A percentile compares a stretch with the other conserved stretches of the same genome.
These are phyloP conservation scores for Motacilla tschutschensis DNA, from an alignment of 2,113 vertebrate species.

Conservation along the genomic window DNA sequence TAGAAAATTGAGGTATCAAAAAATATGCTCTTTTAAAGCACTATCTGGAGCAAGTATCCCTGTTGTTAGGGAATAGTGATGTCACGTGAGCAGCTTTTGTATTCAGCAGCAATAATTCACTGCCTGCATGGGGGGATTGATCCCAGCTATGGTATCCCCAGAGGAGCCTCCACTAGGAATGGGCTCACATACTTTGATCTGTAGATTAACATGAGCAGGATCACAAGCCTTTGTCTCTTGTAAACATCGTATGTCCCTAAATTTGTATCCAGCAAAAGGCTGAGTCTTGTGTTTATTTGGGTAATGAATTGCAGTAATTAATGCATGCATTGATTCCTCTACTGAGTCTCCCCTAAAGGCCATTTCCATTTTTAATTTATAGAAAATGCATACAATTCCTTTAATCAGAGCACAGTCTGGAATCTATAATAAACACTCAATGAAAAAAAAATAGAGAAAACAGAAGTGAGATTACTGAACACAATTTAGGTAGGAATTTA, in stretches of 20 bases:
- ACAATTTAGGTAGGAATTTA: constrained; percentile 2
- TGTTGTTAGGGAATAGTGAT: constrained; percentile 74
- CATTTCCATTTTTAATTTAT: constrained; percentile 95
- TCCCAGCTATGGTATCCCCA: constrained; percentile 84
- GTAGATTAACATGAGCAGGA: constrained; percentile 88
- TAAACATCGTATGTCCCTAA: constrained; percentile 79
- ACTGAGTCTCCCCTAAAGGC: constrained; percentile 87
- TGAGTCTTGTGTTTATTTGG: constrained; percentile 91
- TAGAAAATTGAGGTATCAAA: constrained; percentile 71
- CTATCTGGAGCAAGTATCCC: constrained; percentile 69
- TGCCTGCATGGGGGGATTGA: constrained; percentile 82
- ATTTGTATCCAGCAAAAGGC: constrained; percentile 88
- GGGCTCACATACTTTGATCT: constrained; percentile 83
- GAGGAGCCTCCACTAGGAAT: constrained; percentile 81
- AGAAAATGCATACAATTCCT: constrained; percentile 75
- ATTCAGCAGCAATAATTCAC: constrained; percentile 93
- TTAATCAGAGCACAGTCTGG: constrained; percentile 56
- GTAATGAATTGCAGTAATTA: constrained; percentile 98
- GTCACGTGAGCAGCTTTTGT: constrained; percentile 91
- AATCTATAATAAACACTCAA: constrained; percentile 50
- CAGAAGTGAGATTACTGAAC: not conserved
- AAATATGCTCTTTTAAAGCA: constrained; percentile 77
- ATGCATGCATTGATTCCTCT: constrained; percentile 92
- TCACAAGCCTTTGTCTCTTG: constrained; percentile 86
- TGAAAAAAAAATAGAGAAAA: not conserved